Percentiles rank a stretch among this genome's conserved stretches.
Conservation (phyloP, 1,140 invertebrate species). For the Drosophila littoralis region DNA sequence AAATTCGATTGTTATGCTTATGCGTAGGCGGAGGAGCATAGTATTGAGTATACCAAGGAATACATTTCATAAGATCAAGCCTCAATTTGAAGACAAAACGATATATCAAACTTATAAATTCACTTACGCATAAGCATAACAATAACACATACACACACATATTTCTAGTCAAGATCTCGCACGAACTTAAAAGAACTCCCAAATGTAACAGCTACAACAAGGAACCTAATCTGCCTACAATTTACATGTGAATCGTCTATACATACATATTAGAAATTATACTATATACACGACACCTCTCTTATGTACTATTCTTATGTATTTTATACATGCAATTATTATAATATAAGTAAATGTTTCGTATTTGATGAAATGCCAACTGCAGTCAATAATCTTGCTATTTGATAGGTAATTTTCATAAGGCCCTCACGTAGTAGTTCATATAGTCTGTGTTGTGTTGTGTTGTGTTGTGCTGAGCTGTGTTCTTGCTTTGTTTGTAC, state of each 20-base stretch:
- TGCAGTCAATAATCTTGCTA: slow-evolving; percentile 11
- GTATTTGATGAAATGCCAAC: slow-evolving; percentile 50
- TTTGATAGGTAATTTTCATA: slow-evolving; percentile 1
- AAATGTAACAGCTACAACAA: slow-evolving; percentile 37
- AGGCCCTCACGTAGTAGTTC: background rate
- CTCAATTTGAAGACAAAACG: too few species aligned
- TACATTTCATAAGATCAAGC: too few species aligned
- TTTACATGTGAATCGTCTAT: slow-evolving; percentile 69
- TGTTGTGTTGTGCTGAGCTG: too few species aligned
- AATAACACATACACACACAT: slow-evolving; percentile 30
- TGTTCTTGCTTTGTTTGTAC: slow-evolving; percentile 37
- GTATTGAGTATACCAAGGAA: too few species aligned
- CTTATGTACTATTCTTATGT: slow-evolving; percentile 83
- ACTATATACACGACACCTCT: slow-evolving; percentile 54
- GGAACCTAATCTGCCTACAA: slow-evolving; percentile 79
- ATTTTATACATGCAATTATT: slow-evolving; percentile 82
- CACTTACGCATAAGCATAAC: slow-evolving; percentile 13
- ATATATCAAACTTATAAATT: background rate
- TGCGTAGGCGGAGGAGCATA: background rate
- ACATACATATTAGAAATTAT: slow-evolving; percentile 61
- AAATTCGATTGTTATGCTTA: slow-evolving; percentile 19
- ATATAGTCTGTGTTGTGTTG: slow-evolving; percentile 8
- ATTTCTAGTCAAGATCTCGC: slow-evolving; percentile 76
- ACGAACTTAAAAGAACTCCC: slow-evolving; percentile 28
- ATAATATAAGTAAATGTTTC: slow-evolving; percentile 75